Conservation (phyloP, 2,888 invertebrate species). For the Scaptomyza parva region DNA sequence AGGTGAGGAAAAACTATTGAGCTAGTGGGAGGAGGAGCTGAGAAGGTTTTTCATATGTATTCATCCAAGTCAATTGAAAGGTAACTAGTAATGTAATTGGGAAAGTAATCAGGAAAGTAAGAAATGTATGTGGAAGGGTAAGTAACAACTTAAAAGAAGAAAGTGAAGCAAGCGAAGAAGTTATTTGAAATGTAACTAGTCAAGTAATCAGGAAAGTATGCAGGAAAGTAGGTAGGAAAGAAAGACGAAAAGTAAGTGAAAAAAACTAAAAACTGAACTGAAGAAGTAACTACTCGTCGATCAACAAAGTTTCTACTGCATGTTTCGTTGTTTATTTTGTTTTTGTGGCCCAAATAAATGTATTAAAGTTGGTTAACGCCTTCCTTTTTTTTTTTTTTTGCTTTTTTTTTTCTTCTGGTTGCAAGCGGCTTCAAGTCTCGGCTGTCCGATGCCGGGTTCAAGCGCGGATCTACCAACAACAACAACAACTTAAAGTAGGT, state of each 20-base stretch:
- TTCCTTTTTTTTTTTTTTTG: constrained; percentile 50
- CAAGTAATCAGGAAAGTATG: not conserved
- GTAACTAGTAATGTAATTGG: not conserved
- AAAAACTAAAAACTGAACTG: too few relatives aligned
- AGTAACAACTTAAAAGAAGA: too few relatives aligned
- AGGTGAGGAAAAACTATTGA: too few relatives aligned
- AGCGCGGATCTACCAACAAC: constrained; percentile 15
- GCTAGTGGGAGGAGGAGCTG: too few relatives aligned
- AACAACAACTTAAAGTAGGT: constrained; percentile 64
- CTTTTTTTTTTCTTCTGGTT: constrained; percentile 2
- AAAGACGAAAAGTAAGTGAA: not conserved
- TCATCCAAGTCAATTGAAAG: not conserved
- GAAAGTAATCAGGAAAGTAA: not conserved
- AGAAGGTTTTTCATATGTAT: too few relatives aligned
- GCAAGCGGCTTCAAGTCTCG: constrained; percentile 9
- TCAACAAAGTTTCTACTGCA: too few relatives aligned
- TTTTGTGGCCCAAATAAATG: constrained; percentile 81
- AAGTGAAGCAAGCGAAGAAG: too few relatives aligned
- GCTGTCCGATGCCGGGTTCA: constrained; percentile 6
- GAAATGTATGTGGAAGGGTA: too few relatives aligned
- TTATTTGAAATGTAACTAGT: too few relatives aligned
- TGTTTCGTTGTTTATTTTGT: constrained; percentile 31
- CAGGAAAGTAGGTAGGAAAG: not conserved
- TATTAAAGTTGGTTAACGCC: constrained; percentile 82
- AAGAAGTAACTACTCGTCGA: constrained; percentile 1